A percentile compares a stretch with the other conserved stretches of the same genome.
These are phyloP conservation scores for Virgularia gustaviana DNA, from an alignment of 92 coral and sea anemone species.

Conservation along the genomic window DNA sequence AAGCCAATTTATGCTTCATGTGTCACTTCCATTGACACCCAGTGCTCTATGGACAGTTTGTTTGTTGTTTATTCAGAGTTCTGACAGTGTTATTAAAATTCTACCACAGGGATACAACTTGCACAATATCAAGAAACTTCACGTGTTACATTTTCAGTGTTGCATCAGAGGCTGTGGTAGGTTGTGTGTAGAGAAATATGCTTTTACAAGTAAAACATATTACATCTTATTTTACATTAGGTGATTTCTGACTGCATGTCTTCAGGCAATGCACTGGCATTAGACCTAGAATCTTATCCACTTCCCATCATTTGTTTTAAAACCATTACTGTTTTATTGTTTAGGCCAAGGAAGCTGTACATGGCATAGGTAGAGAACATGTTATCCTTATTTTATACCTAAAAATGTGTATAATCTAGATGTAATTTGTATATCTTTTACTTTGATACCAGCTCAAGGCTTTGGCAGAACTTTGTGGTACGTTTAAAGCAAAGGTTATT, in stretches of 20 bases:
- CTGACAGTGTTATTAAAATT: no score
- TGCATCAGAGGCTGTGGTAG: slow-evolving; percentile 22
- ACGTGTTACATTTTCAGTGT: slow-evolving; percentile 30
- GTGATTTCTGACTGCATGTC: no score
- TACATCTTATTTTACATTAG: no score
- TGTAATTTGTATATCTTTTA: background rate
- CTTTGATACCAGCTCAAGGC: slow-evolving; percentile 28
- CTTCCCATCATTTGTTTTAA: no score
- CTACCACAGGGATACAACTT: slow-evolving; percentile 34
- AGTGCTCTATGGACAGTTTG: no score
- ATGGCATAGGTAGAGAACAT: slow-evolving; percentile 29
- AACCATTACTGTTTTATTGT: background rate
- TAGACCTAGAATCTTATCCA: no score
- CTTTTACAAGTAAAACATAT: no score
- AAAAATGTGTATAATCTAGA: no score
- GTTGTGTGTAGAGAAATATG: no score
- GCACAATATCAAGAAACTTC: slow-evolving; percentile 32
- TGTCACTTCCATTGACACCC: no score
- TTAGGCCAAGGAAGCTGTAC: slow-evolving; percentile 31
- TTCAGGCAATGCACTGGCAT: no score
- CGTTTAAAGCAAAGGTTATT: background rate
- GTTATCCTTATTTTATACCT: background rate
- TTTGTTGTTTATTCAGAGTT: no score
- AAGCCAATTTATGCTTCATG: background rate
- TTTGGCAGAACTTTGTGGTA: slow-evolving; percentile 34